Conservation (phyloP, 2,113 vertebrate species). For the Tylochromis polylepis region DNA sequence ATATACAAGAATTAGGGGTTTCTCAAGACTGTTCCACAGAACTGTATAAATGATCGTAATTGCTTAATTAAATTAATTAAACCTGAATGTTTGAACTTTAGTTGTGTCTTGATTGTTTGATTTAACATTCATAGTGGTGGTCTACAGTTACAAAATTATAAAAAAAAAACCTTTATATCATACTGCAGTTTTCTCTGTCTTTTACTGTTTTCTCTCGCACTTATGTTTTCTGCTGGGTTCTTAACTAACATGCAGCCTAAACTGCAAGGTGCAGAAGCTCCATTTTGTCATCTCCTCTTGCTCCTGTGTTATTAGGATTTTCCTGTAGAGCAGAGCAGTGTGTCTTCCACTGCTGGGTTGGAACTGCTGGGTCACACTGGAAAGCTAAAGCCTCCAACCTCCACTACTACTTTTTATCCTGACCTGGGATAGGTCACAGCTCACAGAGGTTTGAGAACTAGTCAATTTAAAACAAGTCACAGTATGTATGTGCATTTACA, state of each 20-base stretch:
- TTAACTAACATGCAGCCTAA: background rate
- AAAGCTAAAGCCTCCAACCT: slow-evolving; percentile 48
- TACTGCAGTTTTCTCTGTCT: background rate
- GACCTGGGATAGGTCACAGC: slow-evolving; percentile 61
- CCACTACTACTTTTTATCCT: slow-evolving; percentile 49
- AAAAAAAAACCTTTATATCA: background rate
- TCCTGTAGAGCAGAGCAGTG: slow-evolving; percentile 49
- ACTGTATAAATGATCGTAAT: background rate
- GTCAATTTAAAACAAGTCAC: slow-evolving; percentile 27
- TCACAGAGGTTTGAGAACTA: slow-evolving; percentile 46
- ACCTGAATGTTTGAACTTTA: background rate
- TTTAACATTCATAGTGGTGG: background rate
- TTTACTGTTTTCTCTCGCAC: background rate
- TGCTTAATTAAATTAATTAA: background rate
- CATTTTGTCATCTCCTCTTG: background rate
- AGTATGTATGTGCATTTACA: slow-evolving; percentile 23
- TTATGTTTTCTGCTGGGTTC: background rate
- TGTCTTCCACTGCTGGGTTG: slow-evolving; percentile 54
- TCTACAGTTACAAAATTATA: background rate
- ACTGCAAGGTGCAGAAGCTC: slow-evolving; percentile 21
- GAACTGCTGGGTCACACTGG: slow-evolving; percentile 53
- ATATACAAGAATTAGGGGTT: background rate
- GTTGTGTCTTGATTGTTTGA: background rate
- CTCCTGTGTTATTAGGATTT: slow-evolving; percentile 40
- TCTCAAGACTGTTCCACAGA: background rate